These are phyloP conservation scores for Scophthalmus maximus DNA, from an alignment of 2,113 vertebrate species.

Conservation along the genomic window DNA sequence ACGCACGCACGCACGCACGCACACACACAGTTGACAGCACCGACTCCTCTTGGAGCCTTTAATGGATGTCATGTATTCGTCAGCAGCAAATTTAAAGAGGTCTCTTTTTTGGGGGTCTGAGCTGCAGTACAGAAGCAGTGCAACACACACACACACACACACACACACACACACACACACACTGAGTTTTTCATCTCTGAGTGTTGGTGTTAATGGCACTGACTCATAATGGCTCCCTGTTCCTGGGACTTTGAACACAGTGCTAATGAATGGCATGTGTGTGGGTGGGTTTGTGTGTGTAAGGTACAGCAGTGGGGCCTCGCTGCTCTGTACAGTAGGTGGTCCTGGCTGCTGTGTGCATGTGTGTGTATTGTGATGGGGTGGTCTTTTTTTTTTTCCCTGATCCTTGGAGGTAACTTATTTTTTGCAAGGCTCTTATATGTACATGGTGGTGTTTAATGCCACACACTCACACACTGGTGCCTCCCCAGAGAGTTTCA, in stretches of 20 bases:
- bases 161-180: slow-evolving; percentile 21
- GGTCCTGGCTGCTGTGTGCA: slow-evolving; percentile 39
- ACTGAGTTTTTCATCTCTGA: slow-evolving; percentile 58
- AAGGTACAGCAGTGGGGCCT: slow-evolving; percentile 46
- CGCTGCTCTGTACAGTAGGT: slow-evolving; percentile 62
- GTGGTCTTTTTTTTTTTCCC: slow-evolving; percentile 66
- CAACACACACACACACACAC: slow-evolving; percentile 22
- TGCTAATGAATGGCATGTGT: slow-evolving; percentile 71
- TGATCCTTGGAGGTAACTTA: slow-evolving; percentile 55
- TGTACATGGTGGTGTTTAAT: slow-evolving; percentile 42
- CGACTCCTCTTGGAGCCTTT: slow-evolving; percentile 56
- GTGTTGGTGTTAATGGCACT: slow-evolving; percentile 57
- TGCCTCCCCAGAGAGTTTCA: slow-evolving; percentile 56
- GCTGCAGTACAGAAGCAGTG: slow-evolving; percentile 22
- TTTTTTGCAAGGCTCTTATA: slow-evolving; percentile 39
- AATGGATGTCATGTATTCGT: slow-evolving; percentile 43
- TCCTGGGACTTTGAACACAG: slow-evolving; percentile 66
- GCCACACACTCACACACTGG: slow-evolving; percentile 17
- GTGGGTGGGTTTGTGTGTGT: slow-evolving; percentile 54
- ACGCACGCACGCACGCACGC: no score
- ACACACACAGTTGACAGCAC: slow-evolving; percentile 54
- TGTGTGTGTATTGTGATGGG: slow-evolving; percentile 59
- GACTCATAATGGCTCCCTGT: slow-evolving; percentile 74
- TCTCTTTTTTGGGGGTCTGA: slow-evolving; percentile 47
- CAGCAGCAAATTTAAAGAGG: slow-evolving; percentile 55